These are phyloP conservation scores for Schizotus pectinicornis DNA, from an alignment of 2,888 invertebrate species.

Conservation along the genomic window DNA sequence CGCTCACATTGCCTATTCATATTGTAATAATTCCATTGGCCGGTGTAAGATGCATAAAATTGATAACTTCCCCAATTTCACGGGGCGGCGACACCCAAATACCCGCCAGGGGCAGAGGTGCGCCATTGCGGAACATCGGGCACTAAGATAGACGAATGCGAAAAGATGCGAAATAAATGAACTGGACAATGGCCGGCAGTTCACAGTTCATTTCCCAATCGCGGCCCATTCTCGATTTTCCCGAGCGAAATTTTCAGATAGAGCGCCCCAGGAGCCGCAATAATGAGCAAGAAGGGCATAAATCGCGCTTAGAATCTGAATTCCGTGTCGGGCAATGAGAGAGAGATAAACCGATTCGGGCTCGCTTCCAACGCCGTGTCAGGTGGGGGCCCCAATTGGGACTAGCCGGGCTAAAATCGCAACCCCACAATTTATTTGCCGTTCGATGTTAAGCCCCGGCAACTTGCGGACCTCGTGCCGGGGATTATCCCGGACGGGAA, in stretches of 20 bases:
- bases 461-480: background rate
- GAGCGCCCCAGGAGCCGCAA: background rate
- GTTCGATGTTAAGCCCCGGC: conserved; percentile 23
- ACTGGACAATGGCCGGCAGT: conserved; percentile 55
- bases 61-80: conserved; percentile 53
- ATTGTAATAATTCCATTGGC: conserved; percentile 50
- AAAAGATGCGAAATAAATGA: conserved; percentile 53
- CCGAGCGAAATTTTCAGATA: conserved; percentile 19
- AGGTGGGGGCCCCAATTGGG: conserved; percentile 26
- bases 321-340: background rate
- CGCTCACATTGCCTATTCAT: conserved; percentile 50
- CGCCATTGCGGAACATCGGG: conserved; percentile 34
- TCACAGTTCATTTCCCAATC: conserved; percentile 50
- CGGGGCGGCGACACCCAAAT: conserved; percentile 37
- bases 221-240: conserved; percentile 26
- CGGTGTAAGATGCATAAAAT: conserved; percentile 54
- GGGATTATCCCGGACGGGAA: conserved; percentile 32
- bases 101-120: conserved; percentile 33
- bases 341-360: conserved; percentile 2
- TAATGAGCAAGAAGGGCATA: conserved; percentile 1
- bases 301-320: conserved; percentile 5
- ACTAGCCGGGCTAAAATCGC: conserved; percentile 17
- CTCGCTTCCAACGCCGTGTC: conserved; percentile 8
- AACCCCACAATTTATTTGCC: conserved; percentile 32
- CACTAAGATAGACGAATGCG: conserved; percentile 43